Conservation (phyloP, 2,888 invertebrate species). For the Busseola fusca region DNA sequence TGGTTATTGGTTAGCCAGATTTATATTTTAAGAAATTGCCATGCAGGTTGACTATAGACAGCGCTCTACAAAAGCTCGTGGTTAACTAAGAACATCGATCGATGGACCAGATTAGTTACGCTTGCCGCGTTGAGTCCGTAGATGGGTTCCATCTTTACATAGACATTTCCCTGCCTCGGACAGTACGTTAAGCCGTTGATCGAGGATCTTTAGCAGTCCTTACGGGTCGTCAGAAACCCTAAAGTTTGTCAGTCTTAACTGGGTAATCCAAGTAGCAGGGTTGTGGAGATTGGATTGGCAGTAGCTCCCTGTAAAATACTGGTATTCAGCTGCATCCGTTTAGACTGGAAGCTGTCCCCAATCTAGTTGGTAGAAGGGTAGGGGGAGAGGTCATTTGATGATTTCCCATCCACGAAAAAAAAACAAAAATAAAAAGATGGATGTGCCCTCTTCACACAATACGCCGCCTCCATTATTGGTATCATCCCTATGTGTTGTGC, state of each 20-base stretch:
- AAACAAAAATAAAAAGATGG: no score
- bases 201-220: background rate
- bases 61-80: background rate
- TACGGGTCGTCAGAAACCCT: background rate
- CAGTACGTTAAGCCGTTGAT: background rate
- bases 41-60: background rate
- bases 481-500: no score
- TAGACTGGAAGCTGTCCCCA: no score
- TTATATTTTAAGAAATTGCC: background rate
- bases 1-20: background rate
- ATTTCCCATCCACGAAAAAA: no score
- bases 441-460: background rate
- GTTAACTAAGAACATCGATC: background rate
- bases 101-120: background rate
- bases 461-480: no score
- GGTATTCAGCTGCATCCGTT: no score
- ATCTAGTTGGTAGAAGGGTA: no score
- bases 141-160: background rate
- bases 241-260: no score
- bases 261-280: background rate
- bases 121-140: background rate
- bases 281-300: background rate
- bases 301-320: background rate
- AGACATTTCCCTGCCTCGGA: background rate
- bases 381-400: no score